Base-by-base conservation (phyloP, 2,797 vertebrate species). In the Chrosomus eos region DNA sequence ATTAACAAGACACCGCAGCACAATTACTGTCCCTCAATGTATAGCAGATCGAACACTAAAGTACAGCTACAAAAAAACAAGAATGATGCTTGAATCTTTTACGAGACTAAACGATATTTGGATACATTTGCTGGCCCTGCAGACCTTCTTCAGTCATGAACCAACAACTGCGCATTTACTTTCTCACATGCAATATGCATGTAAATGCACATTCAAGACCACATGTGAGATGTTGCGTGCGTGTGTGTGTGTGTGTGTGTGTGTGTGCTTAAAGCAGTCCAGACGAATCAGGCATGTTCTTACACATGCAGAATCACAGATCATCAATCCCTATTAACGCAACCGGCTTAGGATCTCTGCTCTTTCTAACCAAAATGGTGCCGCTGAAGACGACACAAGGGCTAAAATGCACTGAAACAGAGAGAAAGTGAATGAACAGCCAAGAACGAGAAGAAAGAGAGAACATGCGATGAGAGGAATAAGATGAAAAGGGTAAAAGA, bases 321-420 rank as follows among this genome's bases (percentile, higher is more conserved):
- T 90, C 91, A 90, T 81, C 40, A 82, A 90, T 93, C 90, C 90
- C 87, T 88, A 58, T 76, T 64, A 48, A 80, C 31, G 48, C 71
- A 72, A 82, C 23, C 23, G 18, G 33, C 43, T 43, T 43, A 67
- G 36, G 18, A 81, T 81, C 36, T 91, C 84, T 86, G 90, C 89
- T 92, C 92, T 94, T 93, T 94, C 92, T 93, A 93, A 93, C 91
- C 88, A 93, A 94, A 93, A 94, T 94, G 94, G 92, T 95, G 94
- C 92, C 93, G 89, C 89, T 91, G 88, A 91, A 75, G 19, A 23
- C 4, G 11, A 82, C 10, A 85, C 10, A 87, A 83, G 91, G 86
- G 87, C 79, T 90, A 28, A 77, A 81, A 36, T 36, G 33, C 13
- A 71, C 13, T 1, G n/a, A 64, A 66, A 51, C n/a, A 64, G 40